These are phyloP conservation scores for Julus scanicus DNA, from an alignment of 2,888 invertebrate genomes.

Conservation along the genomic window DNA sequence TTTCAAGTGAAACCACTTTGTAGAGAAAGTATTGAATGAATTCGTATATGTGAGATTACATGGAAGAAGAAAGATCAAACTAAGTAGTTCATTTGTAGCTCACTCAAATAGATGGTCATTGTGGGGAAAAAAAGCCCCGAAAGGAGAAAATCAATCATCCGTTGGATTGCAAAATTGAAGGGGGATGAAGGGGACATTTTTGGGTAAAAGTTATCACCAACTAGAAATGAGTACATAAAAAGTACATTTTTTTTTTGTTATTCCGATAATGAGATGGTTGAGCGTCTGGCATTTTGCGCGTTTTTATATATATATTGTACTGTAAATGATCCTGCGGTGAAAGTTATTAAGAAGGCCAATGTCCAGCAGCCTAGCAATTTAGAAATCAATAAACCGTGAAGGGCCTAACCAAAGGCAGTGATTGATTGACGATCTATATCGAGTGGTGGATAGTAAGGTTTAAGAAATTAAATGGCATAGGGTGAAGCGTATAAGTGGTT, in stretches of 20 bases:
- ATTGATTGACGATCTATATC: neutral
- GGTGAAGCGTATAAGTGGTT: no score
- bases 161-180: neutral
- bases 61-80: conserved; percentile 13
- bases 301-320: neutral
- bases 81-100: conserved; percentile 33
- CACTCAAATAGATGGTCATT: conserved; percentile 33
- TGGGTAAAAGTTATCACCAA: neutral
- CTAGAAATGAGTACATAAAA: neutral
- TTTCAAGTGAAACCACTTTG: conserved; percentile 33
- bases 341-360: neutral
- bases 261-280: no score
- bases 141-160: conserved; percentile 33
- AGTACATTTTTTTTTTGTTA: neutral
- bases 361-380: neutral
- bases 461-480: neutral
- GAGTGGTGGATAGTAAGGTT: neutral
- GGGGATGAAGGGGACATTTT: conserved; percentile 4
- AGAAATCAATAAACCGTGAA: neutral
- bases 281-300: neutral
- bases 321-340: conserved; percentile 10
- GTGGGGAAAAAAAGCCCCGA: neutral
- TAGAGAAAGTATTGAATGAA: conserved; percentile 15
- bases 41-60: conserved; percentile 26
- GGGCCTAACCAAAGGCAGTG: neutral